phyloP scores from a whole-genome alignment of 2,113 vertebrate genomes.

The Herpetotheres cachinnans region DNA sequence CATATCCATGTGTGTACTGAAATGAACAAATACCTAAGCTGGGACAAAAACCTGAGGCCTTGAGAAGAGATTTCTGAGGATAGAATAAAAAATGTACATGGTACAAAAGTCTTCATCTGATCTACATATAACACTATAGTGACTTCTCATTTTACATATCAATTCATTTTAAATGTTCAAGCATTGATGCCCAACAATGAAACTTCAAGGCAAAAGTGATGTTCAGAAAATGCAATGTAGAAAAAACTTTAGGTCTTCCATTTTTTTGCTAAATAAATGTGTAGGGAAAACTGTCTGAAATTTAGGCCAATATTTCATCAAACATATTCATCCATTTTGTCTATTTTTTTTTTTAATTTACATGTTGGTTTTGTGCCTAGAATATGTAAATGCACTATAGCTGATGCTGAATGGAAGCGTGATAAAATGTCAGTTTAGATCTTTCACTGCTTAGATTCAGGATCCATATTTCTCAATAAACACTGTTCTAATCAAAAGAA shows the following conservation, averaged over 20 bases:
- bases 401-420: not conserved
- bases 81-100: not conserved
- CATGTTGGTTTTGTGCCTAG: not conserved
- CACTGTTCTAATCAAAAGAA: not conserved
- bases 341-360: not conserved
- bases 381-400: not conserved
- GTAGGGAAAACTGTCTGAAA: not conserved
- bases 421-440: not conserved
- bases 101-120: not conserved
- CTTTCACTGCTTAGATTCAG: not conserved
- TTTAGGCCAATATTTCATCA: not conserved
- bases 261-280: not conserved
- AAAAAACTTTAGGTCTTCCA: accelerated
- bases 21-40: not conserved
- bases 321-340: not conserved
- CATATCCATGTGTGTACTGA: not conserved
- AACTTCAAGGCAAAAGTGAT: not conserved
- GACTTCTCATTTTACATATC: not conserved
- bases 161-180: not conserved
- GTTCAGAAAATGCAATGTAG: not conserved
- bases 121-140: not conserved
- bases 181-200: not conserved
- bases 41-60: not conserved
- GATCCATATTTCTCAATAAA: not conserved
- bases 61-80: not conserved